Base-by-base conservation (phyloP, 2,888 invertebrate genomes). In the Boloria selene region DNA sequence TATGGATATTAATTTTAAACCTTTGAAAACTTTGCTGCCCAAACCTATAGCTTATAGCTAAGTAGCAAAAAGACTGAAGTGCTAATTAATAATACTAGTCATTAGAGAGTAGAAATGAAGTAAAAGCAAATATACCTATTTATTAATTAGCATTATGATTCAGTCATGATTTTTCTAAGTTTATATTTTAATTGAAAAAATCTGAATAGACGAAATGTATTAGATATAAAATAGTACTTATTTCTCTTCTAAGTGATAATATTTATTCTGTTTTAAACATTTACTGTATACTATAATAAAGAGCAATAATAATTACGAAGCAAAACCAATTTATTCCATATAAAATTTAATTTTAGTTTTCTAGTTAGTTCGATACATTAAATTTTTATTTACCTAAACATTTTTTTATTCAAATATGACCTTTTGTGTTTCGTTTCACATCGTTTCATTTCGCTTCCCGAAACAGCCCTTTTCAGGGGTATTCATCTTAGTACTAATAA, bases 1-100 rank as follows among this genome's bases (percentile, higher is more conserved):
- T 71, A 81, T 86, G 80, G 87, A 87, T 18, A 67, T 75, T 3
- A 76, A 79, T 61, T 58, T 75, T 5, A 81, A 80, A 61, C 62
- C 72, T 14, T 14, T 69, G n/a, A 73, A 71, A 53, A 51, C 68
- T 49, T 53, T 69, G 13, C 50, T 61, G 38, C 44, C 67, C 22
- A 67, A 59, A 54, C 45, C 61, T 38, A 22, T 61, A 52, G 45
- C 60, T 54, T 65, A 66, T 50, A 42, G 47, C 26, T 69, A 64
- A 60, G 49, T 54, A 26, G 51, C 17, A 16, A 10, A 10, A 59
- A 70, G 62, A 62, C 67, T 62, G 67, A 67, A 38, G 49, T 52
- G 22, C 18, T 38, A 55, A 47, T 52, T 53, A 51, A 13, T 31
- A 49, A 58, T 59, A 18, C 66, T 69, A 70, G 69, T 70, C 65